Conservation (phyloP, 2,888 invertebrate genomes). For the Ichneumoninae sp. region DNA sequence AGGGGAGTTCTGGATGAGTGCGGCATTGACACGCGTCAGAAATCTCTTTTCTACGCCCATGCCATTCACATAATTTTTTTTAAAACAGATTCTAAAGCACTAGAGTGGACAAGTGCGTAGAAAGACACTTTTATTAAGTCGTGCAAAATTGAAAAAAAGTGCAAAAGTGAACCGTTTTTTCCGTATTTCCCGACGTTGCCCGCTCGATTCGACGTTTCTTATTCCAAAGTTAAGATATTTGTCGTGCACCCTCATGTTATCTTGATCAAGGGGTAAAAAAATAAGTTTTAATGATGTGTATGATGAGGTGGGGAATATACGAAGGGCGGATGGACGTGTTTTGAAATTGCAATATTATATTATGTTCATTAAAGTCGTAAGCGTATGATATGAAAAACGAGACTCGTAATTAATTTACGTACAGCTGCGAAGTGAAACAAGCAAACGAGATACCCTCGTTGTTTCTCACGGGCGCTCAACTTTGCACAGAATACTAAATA, state of each 20-base stretch:
- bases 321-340: neutral
- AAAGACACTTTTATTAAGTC: no score
- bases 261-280: neutral
- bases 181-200: no score
- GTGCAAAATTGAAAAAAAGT: no score
- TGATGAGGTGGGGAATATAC: neutral
- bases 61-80: no score
- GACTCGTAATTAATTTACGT: constrained; percentile 2
- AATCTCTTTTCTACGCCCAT: no score
- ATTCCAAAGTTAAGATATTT: constrained; percentile 12
- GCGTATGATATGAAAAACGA: neutral
- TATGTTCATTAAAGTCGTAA: neutral
- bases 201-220: neutral
- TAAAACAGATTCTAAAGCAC: no score
- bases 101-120: no score
- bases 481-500: neutral
- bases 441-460: neutral
- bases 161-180: no score
- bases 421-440: neutral
- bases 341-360: neutral
- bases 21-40: no score
- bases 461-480: neutral
- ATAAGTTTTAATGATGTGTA: neutral
- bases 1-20: no score
- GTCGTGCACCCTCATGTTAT: constrained; percentile 13